These are phyloP conservation scores for Stenichneumon culpator DNA, from an alignment of 2,888 invertebrate species.

Conservation along the genomic window DNA sequence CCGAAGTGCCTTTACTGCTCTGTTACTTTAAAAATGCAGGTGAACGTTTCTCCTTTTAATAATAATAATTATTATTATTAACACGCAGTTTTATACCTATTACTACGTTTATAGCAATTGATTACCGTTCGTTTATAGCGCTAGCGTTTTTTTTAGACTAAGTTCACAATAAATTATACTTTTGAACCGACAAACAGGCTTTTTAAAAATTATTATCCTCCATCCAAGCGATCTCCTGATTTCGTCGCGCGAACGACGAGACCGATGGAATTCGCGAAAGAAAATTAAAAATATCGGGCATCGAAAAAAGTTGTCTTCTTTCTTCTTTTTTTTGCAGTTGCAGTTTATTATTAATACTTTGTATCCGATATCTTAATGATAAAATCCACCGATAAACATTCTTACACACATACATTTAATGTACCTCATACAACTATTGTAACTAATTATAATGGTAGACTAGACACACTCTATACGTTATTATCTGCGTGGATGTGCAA, in stretches of 20 bases:
- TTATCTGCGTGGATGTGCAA: constrained; percentile 38
- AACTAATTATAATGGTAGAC: constrained; percentile 64
- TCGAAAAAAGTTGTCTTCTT: background rate
- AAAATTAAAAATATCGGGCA: background rate
- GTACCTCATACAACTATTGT: constrained; percentile 44
- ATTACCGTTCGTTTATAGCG: constrained; percentile 62
- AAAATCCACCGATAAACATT: constrained; percentile 56
- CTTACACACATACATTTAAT: constrained; percentile 62
- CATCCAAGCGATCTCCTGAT: background rate
- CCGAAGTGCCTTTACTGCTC: constrained; percentile 67
- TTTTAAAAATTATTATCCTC: constrained; percentile 11
- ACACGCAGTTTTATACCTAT: constrained; percentile 67
- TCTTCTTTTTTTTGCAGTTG: background rate
- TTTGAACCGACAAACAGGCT: constrained; percentile 53
- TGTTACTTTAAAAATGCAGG: constrained; percentile 55
- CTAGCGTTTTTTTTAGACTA: constrained; percentile 47
- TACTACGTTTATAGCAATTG: constrained; percentile 64
- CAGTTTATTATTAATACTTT: constrained; percentile 37
- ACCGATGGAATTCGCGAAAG: background rate
- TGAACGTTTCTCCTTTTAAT: constrained; percentile 45
- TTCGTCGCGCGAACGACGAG: background rate
- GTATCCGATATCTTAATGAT: constrained; percentile 47
- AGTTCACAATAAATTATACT: constrained; percentile 67
- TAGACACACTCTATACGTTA: constrained; percentile 69
- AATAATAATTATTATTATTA: constrained; percentile 52